Evolutionary conservation across 2,113 vertebrate genomes (phyloP).

Genomic region (Pontoporia blainvillei): DNA sequence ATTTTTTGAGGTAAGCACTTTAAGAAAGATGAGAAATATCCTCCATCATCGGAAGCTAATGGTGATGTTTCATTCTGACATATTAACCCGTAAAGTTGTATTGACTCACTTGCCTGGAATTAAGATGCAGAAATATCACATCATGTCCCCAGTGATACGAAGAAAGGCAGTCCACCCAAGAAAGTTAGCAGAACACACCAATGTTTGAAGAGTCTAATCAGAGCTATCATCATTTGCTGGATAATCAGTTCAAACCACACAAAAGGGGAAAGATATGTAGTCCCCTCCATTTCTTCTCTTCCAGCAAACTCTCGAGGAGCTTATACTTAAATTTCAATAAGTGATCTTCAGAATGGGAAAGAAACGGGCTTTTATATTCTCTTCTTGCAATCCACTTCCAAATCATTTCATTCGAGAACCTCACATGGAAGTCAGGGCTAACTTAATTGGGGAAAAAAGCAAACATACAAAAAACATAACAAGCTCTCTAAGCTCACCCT

Average conservation of each 20-base stretch:
- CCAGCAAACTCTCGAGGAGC: not conserved
- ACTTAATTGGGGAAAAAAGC: not conserved
- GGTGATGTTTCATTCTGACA: not conserved
- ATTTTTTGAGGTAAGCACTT: not conserved
- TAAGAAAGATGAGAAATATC: not conserved
- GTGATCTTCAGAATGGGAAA: not conserved
- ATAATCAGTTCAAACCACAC: not conserved
- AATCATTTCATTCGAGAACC: not conserved
- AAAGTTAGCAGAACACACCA: not conserved
- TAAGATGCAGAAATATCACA: not conserved
- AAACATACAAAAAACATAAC: not conserved
- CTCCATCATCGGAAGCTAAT: not conserved
- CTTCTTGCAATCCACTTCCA: not conserved
- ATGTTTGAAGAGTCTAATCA: not conserved
- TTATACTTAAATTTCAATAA: not conserved
- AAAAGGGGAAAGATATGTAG: not conserved
- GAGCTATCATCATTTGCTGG: not conserved
- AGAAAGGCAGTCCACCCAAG: not conserved
- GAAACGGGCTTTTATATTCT: not conserved
- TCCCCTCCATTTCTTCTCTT: not conserved
- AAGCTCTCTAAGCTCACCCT: not conserved
- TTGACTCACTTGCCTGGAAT: not conserved
- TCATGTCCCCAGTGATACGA: not conserved
- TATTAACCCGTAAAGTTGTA: not conserved
- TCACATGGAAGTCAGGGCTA: not conserved